These are phyloP conservation scores for Myzus persicae DNA, from an alignment of 1,140 invertebrate species.

Conservation along the genomic window DNA sequence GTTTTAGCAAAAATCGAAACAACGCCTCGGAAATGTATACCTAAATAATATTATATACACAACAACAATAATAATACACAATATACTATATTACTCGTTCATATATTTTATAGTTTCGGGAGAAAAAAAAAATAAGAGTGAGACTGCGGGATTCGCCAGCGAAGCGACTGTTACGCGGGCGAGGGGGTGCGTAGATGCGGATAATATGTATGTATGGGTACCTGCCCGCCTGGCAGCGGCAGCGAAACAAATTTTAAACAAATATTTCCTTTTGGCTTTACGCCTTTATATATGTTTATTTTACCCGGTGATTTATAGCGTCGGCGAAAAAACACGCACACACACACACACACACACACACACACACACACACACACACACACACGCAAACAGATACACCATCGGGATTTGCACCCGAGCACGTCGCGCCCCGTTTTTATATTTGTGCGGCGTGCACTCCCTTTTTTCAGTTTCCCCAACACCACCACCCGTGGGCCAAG, in stretches of 20 bases:
- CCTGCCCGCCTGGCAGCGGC: neutral
- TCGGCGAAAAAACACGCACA: neutral
- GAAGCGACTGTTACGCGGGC: neutral
- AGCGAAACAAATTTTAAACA: conserved; percentile 9
- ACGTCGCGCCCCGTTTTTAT: conserved; percentile 33
- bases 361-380: conserved; percentile 17
- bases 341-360: neutral
- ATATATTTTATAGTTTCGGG: neutral
- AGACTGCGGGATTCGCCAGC: neutral
- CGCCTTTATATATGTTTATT: conserved; percentile 43
- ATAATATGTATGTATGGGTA: neutral
- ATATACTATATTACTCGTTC: neutral
- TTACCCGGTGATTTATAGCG: conserved; percentile 28
- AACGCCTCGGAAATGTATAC: neutral
- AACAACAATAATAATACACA: too few species aligned
- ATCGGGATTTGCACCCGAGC: conserved; percentile 52
- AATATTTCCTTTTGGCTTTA: conserved; percentile 47
- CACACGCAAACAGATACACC: neutral
- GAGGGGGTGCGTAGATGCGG: neutral
- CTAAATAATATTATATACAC: neutral
- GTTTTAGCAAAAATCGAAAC: neutral
- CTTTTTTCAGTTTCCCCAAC: neutral
- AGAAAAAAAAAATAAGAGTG: neutral
- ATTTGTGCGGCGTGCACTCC: neutral
- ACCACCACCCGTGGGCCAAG: too few species aligned